These are phyloP conservation scores for Xanthia icteritia DNA, from an alignment of 2,888 invertebrate genomes.

Conservation along the genomic window DNA sequence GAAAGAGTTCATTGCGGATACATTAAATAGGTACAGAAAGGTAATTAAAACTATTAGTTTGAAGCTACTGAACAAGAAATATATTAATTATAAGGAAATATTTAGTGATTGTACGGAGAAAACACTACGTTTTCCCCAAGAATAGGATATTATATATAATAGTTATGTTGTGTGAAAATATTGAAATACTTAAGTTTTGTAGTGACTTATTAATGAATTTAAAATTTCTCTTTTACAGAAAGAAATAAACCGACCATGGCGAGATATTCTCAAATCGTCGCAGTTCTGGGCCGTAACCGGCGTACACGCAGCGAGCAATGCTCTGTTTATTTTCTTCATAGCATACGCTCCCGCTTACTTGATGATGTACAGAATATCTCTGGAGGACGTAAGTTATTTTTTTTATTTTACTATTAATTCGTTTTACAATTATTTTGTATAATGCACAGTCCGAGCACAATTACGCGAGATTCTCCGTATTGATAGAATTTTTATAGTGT, in stretches of 20 bases:
- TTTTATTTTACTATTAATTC: neutral
- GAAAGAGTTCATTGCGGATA: constrained; percentile 81
- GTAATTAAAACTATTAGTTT: constrained; percentile 48
- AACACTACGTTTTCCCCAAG: neutral
- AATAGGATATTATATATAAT: no score
- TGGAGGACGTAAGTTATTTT: constrained; percentile 74
- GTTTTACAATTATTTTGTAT: neutral
- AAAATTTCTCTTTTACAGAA: constrained; percentile 72
- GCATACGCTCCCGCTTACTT: constrained; percentile 78
- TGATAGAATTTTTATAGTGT: neutral
- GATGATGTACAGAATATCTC: constrained; percentile 66
- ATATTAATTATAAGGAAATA: neutral
- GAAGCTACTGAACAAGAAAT: neutral
- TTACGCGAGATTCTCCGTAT: neutral
- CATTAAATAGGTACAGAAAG: constrained; percentile 72
- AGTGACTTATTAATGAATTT: neutral
- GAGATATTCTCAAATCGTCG: constrained; percentile 73
- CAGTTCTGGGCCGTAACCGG: constrained; percentile 79
- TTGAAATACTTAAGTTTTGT: neutral
- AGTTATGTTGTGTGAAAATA: neutral
- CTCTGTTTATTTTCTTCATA: constrained; percentile 80
- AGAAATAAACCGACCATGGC: constrained; percentile 77
- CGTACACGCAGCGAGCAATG: constrained; percentile 79
- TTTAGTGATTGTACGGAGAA: no score
- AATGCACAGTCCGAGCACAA: neutral